A percentile compares a stretch with the other conserved stretches of the same genome.
phyloP scores from a whole-genome alignment of 2,888 invertebrate species.

The Dastarcus helophoroides region DNA sequence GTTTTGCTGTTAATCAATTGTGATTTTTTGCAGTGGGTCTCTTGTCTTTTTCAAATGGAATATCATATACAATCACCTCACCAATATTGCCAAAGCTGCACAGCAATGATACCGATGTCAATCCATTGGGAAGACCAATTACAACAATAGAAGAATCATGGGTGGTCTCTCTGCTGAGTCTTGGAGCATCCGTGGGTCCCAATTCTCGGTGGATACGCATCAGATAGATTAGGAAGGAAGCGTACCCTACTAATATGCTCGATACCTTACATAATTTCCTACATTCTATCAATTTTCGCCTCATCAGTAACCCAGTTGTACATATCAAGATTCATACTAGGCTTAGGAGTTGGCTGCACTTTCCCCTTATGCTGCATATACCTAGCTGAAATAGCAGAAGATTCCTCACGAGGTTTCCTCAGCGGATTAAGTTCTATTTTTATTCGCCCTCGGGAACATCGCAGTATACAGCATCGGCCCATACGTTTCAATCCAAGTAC shows the following conservation, averaged over 20 bases:
- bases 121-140: constrained; percentile 28
- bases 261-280: constrained; percentile 49
- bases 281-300: constrained; percentile 44
- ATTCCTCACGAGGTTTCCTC: neutral
- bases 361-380: neutral
- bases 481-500: neutral
- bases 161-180: constrained; percentile 59
- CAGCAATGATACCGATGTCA: constrained; percentile 7
- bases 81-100: constrained; percentile 17
- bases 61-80: constrained; percentile 36
- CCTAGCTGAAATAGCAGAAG: neutral
- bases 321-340: constrained; percentile 46
- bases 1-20: neutral
- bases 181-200: constrained; percentile 53
- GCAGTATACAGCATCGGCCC: neutral
- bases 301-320: constrained; percentile 39
- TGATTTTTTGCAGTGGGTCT: constrained; percentile 32
- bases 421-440: neutral
- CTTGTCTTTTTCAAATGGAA: constrained; percentile 33
- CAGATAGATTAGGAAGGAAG: constrained; percentile 54
- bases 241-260: constrained; percentile 49
- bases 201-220: constrained; percentile 55
- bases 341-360: constrained; percentile 24
- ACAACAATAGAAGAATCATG: constrained; percentile 52
- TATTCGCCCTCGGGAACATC: neutral